phyloP scores from a whole-genome alignment of 2,888 invertebrate species.

The Drosophila mimetica region DNA sequence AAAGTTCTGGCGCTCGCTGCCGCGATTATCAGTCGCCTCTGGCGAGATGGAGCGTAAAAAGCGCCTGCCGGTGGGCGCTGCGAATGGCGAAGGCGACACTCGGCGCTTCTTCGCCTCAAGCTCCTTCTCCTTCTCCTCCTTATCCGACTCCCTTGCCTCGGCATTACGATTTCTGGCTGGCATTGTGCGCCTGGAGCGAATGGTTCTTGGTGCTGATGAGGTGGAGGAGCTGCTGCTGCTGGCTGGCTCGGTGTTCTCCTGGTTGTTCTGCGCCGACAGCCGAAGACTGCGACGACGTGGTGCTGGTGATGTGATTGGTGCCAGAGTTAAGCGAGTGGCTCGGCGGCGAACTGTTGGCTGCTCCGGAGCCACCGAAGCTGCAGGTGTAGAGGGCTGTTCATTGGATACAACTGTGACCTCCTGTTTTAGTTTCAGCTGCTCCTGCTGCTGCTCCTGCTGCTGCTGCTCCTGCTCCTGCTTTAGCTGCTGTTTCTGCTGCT shows the following conservation, averaged over 20 bases:
- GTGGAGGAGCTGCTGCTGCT: neutral
- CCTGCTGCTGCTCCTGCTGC: too few relatives aligned
- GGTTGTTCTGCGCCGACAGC: neutral
- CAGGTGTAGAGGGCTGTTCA: neutral
- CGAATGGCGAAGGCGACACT: neutral
- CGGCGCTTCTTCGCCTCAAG: neutral
- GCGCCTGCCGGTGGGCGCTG: neutral
- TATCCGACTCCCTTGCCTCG: neutral
- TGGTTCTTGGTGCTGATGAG: neutral
- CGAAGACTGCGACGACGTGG: neutral
- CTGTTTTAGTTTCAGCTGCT: too few relatives aligned
- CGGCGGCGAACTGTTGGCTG: neutral
- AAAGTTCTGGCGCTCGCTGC: neutral
- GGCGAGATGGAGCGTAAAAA: neutral
- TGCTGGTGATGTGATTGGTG: neutral
- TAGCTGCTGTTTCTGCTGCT: too few relatives aligned
- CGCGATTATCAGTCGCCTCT: neutral
- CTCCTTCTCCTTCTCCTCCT: neutral
- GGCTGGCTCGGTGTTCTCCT: neutral
- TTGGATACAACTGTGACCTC: neutral
- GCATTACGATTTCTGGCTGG: neutral
- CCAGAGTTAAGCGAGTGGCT: neutral
- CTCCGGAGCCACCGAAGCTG: neutral
- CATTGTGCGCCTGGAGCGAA: neutral
- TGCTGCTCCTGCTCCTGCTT: too few relatives aligned